Base-by-base conservation (phyloP, 2,797 vertebrate genomes). In the Alfaro cultratus region DNA sequence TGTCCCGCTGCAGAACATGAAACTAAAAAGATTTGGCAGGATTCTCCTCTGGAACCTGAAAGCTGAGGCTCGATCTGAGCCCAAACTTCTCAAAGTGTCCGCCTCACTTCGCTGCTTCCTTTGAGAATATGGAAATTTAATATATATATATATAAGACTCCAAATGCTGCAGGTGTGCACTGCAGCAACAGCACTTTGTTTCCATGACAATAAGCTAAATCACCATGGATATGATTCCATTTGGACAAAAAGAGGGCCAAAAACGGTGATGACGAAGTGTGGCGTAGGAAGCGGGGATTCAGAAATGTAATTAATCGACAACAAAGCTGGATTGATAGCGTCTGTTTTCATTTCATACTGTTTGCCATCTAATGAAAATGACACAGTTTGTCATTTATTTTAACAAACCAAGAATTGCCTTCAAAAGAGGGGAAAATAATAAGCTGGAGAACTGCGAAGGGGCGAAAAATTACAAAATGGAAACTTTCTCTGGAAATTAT, bases 191-290 rank as follows among this genome's bases (percentile, higher is more conserved):
- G 64, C n/a, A 8, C 73, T 85, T 82, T 75, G 88, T 90, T 88
- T 78, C 87, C 87, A 91, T 88, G 90, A 83, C 86, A 83, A 51
- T 51, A 79, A 60, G 74, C 83, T 78, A 79, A 88, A 84, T 92
- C 77, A 47, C 86, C 70, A 79, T 83, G 64, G 88, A 75, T 67
- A 82, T 53, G 1, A 36, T 64, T 84, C 77, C 72, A 81, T 73
- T 75, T 55, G 55, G 55, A 80, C 74, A 41, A 39, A 51, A 47
- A 64, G 62, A 47, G 75, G 82, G 36, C 70, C 12, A 36, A 39
- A 10, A 64, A 74, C 31, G 1, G 47, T 0, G 26, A 43, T n/a
- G 74, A 43, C 1, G 10, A 11, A 16, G 49, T 31, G 70, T 34
- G 51, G 73, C 76, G 78, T 74, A 80, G 85, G 67, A 43, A n/a